Conservation (phyloP, 1,140 invertebrate genomes). For the Trichonephila clavipes region DNA sequence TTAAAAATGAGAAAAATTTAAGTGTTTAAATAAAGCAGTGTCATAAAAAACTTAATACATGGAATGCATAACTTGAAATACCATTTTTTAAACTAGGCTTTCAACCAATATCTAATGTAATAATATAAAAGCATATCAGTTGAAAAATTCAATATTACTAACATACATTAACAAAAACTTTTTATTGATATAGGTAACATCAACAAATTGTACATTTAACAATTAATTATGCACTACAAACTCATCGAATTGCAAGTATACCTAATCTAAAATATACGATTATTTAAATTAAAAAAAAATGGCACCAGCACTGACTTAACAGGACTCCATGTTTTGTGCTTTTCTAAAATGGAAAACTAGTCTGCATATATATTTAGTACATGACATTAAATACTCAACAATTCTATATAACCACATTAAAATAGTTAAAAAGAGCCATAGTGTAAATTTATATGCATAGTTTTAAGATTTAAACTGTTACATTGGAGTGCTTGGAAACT, state of each 20-base stretch:
- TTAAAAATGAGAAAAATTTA: too few relatives aligned
- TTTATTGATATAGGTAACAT: conserved; percentile 37
- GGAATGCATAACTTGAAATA: too few relatives aligned
- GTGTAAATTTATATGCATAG: conserved; percentile 33
- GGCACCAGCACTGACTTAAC: conserved; percentile 71
- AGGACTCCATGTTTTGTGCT: conserved; percentile 57
- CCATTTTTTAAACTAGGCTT: too few relatives aligned
- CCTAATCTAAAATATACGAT: conserved; percentile 32
- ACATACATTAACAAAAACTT: conserved; percentile 35
- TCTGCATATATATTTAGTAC: conserved; percentile 44
- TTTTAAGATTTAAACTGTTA: background rate
- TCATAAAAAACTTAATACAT: too few relatives aligned
- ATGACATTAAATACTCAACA: conserved; percentile 53
- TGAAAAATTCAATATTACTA: conserved; percentile 34
- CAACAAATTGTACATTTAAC: conserved; percentile 30
- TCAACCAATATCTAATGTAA: background rate
- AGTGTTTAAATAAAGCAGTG: too few relatives aligned
- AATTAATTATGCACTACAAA: conserved; percentile 41
- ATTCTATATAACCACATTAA: conserved; percentile 58
- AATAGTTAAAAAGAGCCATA: conserved; percentile 46
- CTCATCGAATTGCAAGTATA: background rate
- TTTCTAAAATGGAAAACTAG: conserved; percentile 65
- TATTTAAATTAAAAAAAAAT: background rate
- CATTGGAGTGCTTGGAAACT: conserved; percentile 7
- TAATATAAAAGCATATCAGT: background rate